Evolutionary conservation across 2,888 invertebrate genomes (phyloP).

Genomic region (Perithous albicinctus): DNA sequence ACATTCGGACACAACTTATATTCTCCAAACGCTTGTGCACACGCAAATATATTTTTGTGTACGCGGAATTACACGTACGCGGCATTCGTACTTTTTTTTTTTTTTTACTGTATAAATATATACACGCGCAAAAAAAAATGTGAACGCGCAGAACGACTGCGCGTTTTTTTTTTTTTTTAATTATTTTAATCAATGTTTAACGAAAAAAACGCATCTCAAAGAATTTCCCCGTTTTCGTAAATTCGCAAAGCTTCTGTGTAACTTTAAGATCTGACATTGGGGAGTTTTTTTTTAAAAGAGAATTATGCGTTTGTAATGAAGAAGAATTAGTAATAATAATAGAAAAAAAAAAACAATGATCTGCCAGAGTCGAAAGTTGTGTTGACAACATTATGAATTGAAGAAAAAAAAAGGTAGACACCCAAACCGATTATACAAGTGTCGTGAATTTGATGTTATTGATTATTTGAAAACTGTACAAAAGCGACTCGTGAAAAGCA

Average conservation of each 20-base stretch:
- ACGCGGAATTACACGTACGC: slow-evolving; percentile 53
- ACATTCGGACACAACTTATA: slow-evolving; percentile 51
- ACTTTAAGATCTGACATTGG: slow-evolving; percentile 44
- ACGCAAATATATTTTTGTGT: slow-evolving; percentile 41
- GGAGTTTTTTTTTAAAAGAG: slow-evolving; percentile 56
- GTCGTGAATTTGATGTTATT: slow-evolving; percentile 22
- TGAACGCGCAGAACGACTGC: slow-evolving; percentile 33
- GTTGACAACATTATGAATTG: slow-evolving; percentile 23
- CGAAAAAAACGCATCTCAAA: no score
- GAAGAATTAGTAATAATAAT: slow-evolving; percentile 13
- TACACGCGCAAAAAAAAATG: slow-evolving; percentile 56
- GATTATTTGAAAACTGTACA: slow-evolving; percentile 28
- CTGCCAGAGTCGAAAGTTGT: slow-evolving; percentile 27
- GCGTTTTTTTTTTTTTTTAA: no score
- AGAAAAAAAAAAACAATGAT: slow-evolving; percentile 46
- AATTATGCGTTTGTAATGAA: slow-evolving; percentile 34
- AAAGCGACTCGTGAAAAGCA: background rate
- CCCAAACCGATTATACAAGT: slow-evolving; percentile 49
- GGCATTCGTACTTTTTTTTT: slow-evolving; percentile 60
- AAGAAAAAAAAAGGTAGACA: slow-evolving; percentile 32
- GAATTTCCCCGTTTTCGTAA: no score
- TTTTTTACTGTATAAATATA: slow-evolving; percentile 66
- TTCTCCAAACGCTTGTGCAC: slow-evolving; percentile 56
- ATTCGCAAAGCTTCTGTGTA: slow-evolving; percentile 3
- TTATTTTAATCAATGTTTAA: slow-evolving; percentile 25